Conservation (phyloP, 2,113 vertebrate species). For the Scartelaos histophorus region DNA sequence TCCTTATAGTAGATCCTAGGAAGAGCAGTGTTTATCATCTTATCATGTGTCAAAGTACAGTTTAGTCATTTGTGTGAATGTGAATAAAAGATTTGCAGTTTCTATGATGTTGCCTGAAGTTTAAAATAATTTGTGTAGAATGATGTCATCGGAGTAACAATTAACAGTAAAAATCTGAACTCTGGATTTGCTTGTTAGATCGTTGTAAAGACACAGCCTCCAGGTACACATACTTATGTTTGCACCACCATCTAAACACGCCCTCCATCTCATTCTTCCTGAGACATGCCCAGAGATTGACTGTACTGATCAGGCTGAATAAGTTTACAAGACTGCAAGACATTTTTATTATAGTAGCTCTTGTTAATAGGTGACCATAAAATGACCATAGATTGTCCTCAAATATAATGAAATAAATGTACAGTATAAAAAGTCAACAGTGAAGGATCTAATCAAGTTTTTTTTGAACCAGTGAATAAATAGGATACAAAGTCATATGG, state of each 20-base stretch:
- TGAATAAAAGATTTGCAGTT: background rate
- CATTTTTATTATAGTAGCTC: background rate
- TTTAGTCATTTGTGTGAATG: slow-evolving; percentile 4
- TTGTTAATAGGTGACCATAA: too few species aligned
- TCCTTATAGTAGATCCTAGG: background rate
- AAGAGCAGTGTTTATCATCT: slow-evolving; percentile 3
- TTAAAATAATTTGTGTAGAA: background rate
- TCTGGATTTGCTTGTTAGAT: slow-evolving; percentile 19
- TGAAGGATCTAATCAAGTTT: too few species aligned
- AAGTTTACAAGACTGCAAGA: background rate
- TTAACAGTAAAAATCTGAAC: slow-evolving; percentile 3
- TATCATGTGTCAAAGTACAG: slow-evolving; percentile 60
- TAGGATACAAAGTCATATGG: too few species aligned
- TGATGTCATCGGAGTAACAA: background rate
- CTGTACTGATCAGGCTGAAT: slow-evolving; percentile 2
- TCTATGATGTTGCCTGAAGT: background rate
- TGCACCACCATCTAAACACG: slow-evolving; percentile 31
- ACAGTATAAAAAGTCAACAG: too few species aligned
- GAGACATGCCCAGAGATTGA: slow-evolving; percentile 35
- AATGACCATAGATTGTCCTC: too few species aligned
- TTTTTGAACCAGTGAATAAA: too few species aligned
- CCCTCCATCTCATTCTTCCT: slow-evolving; percentile 36
- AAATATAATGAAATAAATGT: too few species aligned
- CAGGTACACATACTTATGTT: slow-evolving; percentile 50
- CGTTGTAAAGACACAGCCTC: slow-evolving; percentile 32